Evolutionary conservation across 2,888 invertebrate species (phyloP), one percentile per base, ranked within the genome.

Genomic region (Mystacides longicornis): DNA sequence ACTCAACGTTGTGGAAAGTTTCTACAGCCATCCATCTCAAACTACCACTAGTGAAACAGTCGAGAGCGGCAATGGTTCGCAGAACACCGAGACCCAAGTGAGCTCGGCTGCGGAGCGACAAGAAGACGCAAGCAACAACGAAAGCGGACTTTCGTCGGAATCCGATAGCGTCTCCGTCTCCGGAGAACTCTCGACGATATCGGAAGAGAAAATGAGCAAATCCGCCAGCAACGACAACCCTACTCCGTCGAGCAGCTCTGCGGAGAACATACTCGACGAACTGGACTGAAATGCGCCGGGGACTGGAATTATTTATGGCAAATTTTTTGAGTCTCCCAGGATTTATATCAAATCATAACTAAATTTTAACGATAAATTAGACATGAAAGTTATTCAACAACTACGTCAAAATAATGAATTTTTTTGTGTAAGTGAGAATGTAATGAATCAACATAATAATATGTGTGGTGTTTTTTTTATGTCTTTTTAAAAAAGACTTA

Each of bases 1-100:
- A 2, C 74, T 75, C 7, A 72, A 71, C 1, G 48, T 53, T 21
- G 52, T 52, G 9, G 48, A 19, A 22, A n/a, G 48, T 23, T 48
- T 48, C 18, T 48, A 48, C 16, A 48, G 23, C 16, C 22, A 48
- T 23, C 48, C 48, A 5, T 23, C 48, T 23, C 48, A 48, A n/a
- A 23, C 11, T 23, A 9, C 5, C 14, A 23, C n/a, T 9, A 11
- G 23, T 5, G 14, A 48, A 22, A 16, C 16, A 3, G 5, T n/a
- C 14, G 48, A 48, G 18, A 23, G 7, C 23, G 16, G 11, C 3
- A 16, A 2, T 5, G 23, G 7, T 22, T 48, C 48, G 11, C 23
- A 16, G 2, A 23, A n/a, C 14, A 22, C 3, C 3, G 23, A 7
- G 21, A 16, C 23, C 2, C 3, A 21, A 20, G 18, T 21, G 11